These are phyloP conservation scores for Geococcyx californianus DNA, from an alignment of 2,113 vertebrate genomes.

Conservation along the genomic window DNA sequence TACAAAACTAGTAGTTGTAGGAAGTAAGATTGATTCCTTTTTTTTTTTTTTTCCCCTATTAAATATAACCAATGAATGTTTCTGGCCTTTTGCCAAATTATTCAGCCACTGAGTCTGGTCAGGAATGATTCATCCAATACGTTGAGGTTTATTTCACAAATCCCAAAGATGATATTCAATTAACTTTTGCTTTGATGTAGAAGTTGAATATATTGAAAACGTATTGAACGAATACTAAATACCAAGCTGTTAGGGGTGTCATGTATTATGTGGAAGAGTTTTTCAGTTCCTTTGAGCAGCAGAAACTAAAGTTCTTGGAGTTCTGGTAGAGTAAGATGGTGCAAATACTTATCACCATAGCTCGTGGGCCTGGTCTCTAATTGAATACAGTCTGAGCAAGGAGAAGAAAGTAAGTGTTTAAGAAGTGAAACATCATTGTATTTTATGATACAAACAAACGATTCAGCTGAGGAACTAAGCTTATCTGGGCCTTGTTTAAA, in stretches of 20 bases:
- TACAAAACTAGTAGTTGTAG: neutral
- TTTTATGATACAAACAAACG: neutral
- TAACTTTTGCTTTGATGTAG: neutral
- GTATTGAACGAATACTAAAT: neutral
- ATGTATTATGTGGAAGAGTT: neutral
- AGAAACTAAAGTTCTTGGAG: neutral
- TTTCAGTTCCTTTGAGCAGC: neutral
- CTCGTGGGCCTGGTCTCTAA: neutral
- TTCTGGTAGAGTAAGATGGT: neutral
- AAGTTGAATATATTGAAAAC: neutral
- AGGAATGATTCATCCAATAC: neutral
- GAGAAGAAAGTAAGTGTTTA: neutral
- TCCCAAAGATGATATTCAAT: neutral
- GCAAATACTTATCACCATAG: neutral
- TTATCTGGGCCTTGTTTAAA: neutral
- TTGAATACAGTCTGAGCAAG: neutral
- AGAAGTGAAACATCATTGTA: rapidly evolving
- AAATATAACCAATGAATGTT: neutral
- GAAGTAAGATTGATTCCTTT: neutral
- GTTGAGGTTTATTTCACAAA: neutral
- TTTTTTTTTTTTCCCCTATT: neutral
- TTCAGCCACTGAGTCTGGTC: neutral
- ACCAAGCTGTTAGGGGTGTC: neutral
- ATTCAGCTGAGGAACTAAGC: neutral
- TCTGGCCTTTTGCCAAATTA: neutral